Evolutionary conservation across 2,888 invertebrate genomes (phyloP), one percentile per base, ranked within the genome.

Genomic region (Teleogryllus oceanicus): DNA sequence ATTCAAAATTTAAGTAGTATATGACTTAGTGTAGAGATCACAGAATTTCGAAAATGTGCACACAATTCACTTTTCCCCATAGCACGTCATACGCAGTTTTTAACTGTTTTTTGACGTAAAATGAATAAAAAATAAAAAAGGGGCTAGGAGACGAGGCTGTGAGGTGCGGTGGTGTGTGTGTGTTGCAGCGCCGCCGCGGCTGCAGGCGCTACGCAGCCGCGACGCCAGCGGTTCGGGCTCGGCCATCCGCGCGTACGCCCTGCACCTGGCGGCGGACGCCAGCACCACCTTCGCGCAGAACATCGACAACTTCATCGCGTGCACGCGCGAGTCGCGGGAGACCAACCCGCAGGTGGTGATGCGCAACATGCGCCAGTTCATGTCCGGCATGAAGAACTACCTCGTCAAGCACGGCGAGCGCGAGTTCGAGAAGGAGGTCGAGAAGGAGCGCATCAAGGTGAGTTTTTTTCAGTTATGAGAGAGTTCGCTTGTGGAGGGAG

Each of bases 321-420:
- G 97, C 87, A 97, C 97, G 12, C 90, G 93, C 84, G 97, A 97
- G 85, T 95, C 96, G 18, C 93, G 94, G 83, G 97, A 97, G 86
- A 92, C 92, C 50, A 94, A 94, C 85, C 97, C 97, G 0, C 94
- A 94, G 87, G 90, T 96, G 80, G 94, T 94, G 83, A 95, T 95
- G 95, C 90, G 95, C 81, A 95, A 95, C 85, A 95, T 97, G 90
- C 91, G 98, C 1, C 97, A 98, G 87, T 99, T 98, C 86, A 97
- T 98, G 96, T 97, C 96, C 20, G 98, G 98, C 80, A 98, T 99
- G 93, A 98, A 98, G 87, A 99, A 99, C 87, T 99, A 98, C 87
- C 89, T 98, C 81, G 95, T 98, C 51, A 97, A 97, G 85, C 96
- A 97, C 85, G 98, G 98, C 21, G 98, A 98, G 86, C 93, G 94